Base-by-base conservation (phyloP, 2,797 vertebrate genomes). In the Sebastes glaucus region DNA sequence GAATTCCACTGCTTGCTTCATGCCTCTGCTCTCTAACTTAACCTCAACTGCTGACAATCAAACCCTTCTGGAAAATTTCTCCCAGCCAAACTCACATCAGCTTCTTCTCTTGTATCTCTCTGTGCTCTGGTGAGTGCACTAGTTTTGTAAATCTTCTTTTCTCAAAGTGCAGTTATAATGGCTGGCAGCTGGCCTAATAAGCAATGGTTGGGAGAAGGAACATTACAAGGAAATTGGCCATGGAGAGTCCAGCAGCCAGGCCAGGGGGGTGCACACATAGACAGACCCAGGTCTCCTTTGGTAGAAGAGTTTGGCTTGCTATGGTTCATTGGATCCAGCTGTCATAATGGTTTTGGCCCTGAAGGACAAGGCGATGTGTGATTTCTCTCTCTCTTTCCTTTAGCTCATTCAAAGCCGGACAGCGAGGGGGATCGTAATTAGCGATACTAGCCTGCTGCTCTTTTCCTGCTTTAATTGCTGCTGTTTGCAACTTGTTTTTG, bases 271-370 rank as follows among this genome's bases (percentile, higher is more conserved):
- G 52, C 52, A 53, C 16, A 60, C 27, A 66, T 3, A 28, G 11
- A 38, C 13, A 66, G 10, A 63, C 11, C 14, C 32, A 13, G 22
- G 9, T 60, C 30, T 72, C 30, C 13, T 22, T 52, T 38, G 64
- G 38, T 82, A 23, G 38, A 13, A 68, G 65, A 53, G 52, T 53
- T 82, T 67, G 56, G 53, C 30, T 59, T 7, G 78, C 52, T 57
- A 11, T 61, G 83, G 57, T 71, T 82, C 46, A 71, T 62, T 80
- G 70, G 66, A 77, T 82, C 82, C 77, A 82, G 65, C 59, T 67
- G 33, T 62, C 70, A 71, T 81, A 62, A 85, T 83, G 62, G 49
- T 55, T 83, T 87, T 81, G 69, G 62, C 71, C 71, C 81, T 55
- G 11, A 69, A 77, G 55, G 13, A 71, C 30, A 60, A 67, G 20